A percentile compares a stretch with the other conserved stretches of the same genome.
phyloP scores from a whole-genome alignment of 2,888 invertebrate genomes.

The Tetrapedia diversipes region DNA sequence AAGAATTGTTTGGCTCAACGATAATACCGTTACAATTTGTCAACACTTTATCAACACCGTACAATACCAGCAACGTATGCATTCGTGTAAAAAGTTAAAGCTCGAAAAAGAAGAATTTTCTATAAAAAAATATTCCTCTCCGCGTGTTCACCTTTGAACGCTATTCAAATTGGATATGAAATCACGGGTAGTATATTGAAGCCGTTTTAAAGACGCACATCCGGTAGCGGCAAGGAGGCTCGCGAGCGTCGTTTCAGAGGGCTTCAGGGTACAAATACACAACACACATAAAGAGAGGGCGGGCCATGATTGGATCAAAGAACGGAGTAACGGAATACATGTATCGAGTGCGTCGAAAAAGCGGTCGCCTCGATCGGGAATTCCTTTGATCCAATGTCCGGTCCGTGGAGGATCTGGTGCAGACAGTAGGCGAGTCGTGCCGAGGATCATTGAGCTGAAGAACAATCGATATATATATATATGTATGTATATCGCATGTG shows the following conservation, averaged over 20 bases:
- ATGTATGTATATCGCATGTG: constrained; percentile 69
- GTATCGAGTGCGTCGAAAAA: neutral
- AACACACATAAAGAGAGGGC: constrained; percentile 68
- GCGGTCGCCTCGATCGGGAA: neutral
- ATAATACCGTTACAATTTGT: too few relatives aligned
- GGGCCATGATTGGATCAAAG: constrained; percentile 64
- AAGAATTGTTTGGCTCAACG: too few relatives aligned
- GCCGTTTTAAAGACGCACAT: neutral
- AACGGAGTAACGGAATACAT: constrained; percentile 4
- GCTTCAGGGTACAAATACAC: constrained; percentile 60
- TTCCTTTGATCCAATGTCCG: constrained; percentile 64
- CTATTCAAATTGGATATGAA: too few relatives aligned
- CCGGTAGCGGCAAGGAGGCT: too few relatives aligned
- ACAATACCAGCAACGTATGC: too few relatives aligned
- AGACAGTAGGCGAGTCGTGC: constrained; percentile 77
- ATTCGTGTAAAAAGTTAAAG: too few relatives aligned
- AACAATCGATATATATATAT: constrained; percentile 70
- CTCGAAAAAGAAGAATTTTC: too few relatives aligned
- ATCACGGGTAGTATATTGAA: too few relatives aligned
- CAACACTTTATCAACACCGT: too few relatives aligned
- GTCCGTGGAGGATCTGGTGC: constrained; percentile 70
- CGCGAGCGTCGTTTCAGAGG: constrained; percentile 31
- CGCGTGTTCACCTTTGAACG: too few relatives aligned
- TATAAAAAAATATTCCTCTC: too few relatives aligned
- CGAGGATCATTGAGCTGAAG: constrained; percentile 74